Base-by-base conservation (phyloP, 1,140 invertebrate species). In the Scaptomyza montana region DNA sequence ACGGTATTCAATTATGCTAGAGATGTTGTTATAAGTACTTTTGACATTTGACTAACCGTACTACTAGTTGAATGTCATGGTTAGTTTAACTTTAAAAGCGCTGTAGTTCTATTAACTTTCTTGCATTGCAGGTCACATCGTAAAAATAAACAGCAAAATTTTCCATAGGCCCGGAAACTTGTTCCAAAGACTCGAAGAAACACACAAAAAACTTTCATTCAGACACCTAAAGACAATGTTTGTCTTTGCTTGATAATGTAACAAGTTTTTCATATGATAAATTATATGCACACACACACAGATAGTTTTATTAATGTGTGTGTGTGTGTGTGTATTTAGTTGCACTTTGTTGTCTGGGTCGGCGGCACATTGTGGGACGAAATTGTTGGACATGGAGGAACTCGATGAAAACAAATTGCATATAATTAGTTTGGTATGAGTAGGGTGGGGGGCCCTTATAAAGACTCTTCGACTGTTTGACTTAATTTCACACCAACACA, bases 361-460 rank as follows among this genome's bases (percentile, higher is more conserved):
- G 50, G 8, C 30, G 30, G 30, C 30, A 33, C 30, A 33, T 67
- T 67, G 65, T 67, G 55, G 65, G 65, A 33, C 47, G 65, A 21
- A 53, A 41, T 36, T 33, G 46, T 50, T 33, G 46, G 47, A 50
- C 45, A 60, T 56, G 56, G 30, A 28, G 16, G 33, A 28, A 55
- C 45, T 63, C 59, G 66, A 54, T 73, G 74, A 68, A 76, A 76
- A 63, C 74, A 73, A 76, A 76, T 76, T 73, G 70, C 74, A 76
- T 76, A 57, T 70, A 74, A 74, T 76, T 73, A 76, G 70, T 53
- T 55, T 46, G 30, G 41, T 5, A 9, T 47, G 45, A 8, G 8
- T 2, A 36, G 33, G 33, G 33, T 1, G 2, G 45, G 57, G 7
- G 46, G 46, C 73, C 74, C 69, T 73, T 73, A 76, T 72, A 76